Conservation (phyloP, 2,888 invertebrate genomes). For the Clostera curtula region DNA sequence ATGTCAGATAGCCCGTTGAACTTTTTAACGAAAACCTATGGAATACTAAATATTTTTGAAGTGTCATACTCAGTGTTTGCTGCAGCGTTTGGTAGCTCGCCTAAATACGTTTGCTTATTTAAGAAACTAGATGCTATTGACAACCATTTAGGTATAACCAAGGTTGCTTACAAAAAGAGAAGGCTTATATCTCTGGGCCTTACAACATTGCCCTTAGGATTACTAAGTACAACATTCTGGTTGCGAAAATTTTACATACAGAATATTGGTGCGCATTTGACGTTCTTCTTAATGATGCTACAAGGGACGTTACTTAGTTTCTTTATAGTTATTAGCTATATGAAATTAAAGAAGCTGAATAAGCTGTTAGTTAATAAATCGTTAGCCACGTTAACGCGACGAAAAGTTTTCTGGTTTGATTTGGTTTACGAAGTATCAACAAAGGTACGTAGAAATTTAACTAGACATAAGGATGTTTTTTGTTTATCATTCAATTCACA, state of each 20-base stretch:
- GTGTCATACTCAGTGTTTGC: conserved; percentile 28
- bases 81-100: conserved; percentile 27
- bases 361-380: conserved; percentile 27
- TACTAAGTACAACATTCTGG: conserved; percentile 21
- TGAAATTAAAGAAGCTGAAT: conserved; percentile 31
- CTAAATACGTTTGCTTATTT: conserved; percentile 31
- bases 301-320: conserved; percentile 37
- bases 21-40: conserved; percentile 34
- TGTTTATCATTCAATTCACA: no score
- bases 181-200: conserved; percentile 23
- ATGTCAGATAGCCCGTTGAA: conserved; percentile 38
- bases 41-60: conserved; percentile 27
- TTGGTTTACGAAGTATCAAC: conserved; percentile 15
- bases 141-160: conserved; percentile 24
- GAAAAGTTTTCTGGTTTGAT: conserved; percentile 22
- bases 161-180: conserved; percentile 23
- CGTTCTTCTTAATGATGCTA: conserved; percentile 31
- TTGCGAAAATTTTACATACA: conserved; percentile 26
- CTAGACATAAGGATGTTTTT: no score
- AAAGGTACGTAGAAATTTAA: conserved; percentile 28
- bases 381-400: conserved; percentile 11
- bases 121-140: conserved; percentile 33
- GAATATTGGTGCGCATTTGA: conserved; percentile 27
- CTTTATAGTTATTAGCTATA: conserved; percentile 30
- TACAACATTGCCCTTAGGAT: conserved; percentile 21